These are phyloP conservation scores for Drosophila oshimai DNA, from an alignment of 1,140 invertebrate species.

Conservation along the genomic window DNA sequence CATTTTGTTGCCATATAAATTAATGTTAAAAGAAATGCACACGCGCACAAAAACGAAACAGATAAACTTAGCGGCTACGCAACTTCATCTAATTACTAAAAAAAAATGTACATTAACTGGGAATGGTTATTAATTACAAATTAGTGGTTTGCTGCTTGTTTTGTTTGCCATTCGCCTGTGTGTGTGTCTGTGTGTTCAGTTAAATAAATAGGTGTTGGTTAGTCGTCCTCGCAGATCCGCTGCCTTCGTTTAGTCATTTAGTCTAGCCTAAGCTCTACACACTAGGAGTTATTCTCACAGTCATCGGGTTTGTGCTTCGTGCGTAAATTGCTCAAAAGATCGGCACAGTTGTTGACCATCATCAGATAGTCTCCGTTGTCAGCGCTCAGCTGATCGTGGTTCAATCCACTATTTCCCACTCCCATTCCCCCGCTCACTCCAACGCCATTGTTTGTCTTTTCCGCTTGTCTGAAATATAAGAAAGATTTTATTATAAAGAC, in stretches of 20 bases:
- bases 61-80: slow-evolving; percentile 19
- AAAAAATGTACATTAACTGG: slow-evolving; percentile 56
- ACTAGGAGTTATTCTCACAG: slow-evolving; percentile 83
- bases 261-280: slow-evolving; percentile 68
- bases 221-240: slow-evolving; percentile 29
- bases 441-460: slow-evolving; percentile 60
- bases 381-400: slow-evolving; percentile 47
- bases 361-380: slow-evolving; percentile 82
- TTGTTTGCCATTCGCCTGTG: slow-evolving; percentile 9
- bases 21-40: slow-evolving; percentile 58
- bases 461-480: slow-evolving; percentile 55
- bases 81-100: slow-evolving; percentile 30
- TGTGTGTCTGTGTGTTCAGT: slow-evolving; percentile 40
- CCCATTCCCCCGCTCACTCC: slow-evolving; percentile 17
- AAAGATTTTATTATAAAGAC: neutral
- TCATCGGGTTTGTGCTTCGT: slow-evolving; percentile 83
- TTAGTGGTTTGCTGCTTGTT: slow-evolving; percentile 43
- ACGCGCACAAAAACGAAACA: slow-evolving; percentile 45
- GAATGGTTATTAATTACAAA: slow-evolving; percentile 63
- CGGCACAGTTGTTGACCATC: slow-evolving; percentile 83
- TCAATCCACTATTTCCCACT: slow-evolving; percentile 25
- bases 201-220: slow-evolving; percentile 73
- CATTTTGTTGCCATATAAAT: slow-evolving; percentile 43
- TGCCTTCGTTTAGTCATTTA: slow-evolving; percentile 40
- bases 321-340: slow-evolving; percentile 82